Base-by-base conservation (phyloP, 2,888 invertebrate species). In the Ectemnius continuus region DNA sequence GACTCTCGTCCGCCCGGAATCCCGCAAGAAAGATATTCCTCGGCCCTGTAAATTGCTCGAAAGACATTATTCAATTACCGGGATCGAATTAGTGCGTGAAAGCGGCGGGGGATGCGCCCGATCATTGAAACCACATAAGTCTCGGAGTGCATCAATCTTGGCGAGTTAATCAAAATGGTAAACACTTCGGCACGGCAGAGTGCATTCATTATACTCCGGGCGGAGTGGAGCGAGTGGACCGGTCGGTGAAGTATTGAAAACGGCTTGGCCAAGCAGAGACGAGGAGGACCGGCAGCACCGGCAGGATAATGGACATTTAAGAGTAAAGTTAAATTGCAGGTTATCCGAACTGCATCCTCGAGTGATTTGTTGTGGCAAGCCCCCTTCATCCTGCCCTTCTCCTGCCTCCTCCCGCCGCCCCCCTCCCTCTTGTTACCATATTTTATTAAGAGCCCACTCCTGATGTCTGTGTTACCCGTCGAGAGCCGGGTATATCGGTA, bases 321-420 rank as follows among this genome's bases (percentile, higher is more conserved):
- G 59, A 67, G 71, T 20, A 18, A 18, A 56, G 47, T 59, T 65
- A 76, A 76, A 76, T 76, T 76, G 71, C 71, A 67, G 76, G 76
- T 64, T 62, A 62, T 26, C 62, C 36, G 46, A 61, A 67, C 64
- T 57, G 45, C 58, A 56, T 67, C 67, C 46, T 2, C 57, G n/a
- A 13, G 18, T 71, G 68, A 76, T 76, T 76, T 76, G 76, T 76
- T 66, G 5, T 56, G 11, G 13, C 36, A 48, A 6, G 23, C 16
- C 16, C 23, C 59, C 11, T 47, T 16, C 58, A 58, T 62, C 75
- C 75, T 75, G 61, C 20, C 13, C 14, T 62, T 62, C 67, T 46
- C 36, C 61, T 6, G 48, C 48, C 60, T 3, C 8, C 16, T 6
- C 16, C 48, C 4, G n/a, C n/a, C n/a, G n/a, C n/a, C 13, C 14